A percentile compares a stretch with the other conserved stretches of the same genome.
Evolutionary conservation across 2,113 vertebrate species (phyloP).

Genomic region (Panthera tigris): DNA sequence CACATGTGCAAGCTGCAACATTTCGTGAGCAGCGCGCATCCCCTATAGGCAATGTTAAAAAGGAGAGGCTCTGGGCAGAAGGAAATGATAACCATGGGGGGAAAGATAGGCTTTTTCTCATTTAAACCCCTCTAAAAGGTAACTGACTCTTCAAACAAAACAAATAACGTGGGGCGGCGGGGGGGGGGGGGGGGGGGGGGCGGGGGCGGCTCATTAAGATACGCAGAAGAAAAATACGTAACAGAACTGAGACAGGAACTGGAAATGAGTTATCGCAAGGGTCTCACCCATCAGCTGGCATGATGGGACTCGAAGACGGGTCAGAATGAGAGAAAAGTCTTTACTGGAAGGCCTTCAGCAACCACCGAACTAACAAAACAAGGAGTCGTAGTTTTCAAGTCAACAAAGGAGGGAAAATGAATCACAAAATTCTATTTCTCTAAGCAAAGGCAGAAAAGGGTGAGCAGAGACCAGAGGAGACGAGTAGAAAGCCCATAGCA

Average conservation of each 20-base stretch:
- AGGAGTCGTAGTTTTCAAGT: fast-evolving
- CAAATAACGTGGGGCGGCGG: too few species aligned
- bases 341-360: fast-evolving
- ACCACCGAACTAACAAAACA: neutral
- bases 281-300: fast-evolving
- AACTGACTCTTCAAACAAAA: neutral
- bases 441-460: neutral
- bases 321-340: neutral
- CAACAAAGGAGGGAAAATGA: neutral
- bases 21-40: neutral
- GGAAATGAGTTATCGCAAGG: fast-evolving
- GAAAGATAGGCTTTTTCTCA: neutral
- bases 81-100: neutral
- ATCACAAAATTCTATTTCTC: neutral
- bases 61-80: neutral
- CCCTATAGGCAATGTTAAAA: neutral
- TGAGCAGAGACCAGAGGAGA: neutral
- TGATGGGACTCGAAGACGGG: fast-evolving
- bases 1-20: neutral
- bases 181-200: too few species aligned
- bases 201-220: neutral
- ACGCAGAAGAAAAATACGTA: neutral
- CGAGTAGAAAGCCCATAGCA: neutral
- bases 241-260: neutral
- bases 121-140: neutral